These are phyloP conservation scores for Brachionus calyciflorus DNA, from an alignment of 1,140 invertebrate species.

Conservation along the genomic window DNA sequence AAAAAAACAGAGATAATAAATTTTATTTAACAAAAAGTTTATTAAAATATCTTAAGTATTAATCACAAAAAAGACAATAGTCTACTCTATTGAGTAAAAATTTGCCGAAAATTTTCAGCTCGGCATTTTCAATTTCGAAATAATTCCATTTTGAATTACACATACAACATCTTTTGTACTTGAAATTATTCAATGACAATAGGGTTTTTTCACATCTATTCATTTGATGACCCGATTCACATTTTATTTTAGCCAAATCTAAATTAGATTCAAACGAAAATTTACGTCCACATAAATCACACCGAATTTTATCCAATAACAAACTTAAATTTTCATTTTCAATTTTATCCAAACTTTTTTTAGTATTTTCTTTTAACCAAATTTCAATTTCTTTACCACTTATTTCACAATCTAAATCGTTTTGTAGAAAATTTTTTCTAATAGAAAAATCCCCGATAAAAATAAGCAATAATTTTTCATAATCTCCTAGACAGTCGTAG, in stretches of 20 bases:
- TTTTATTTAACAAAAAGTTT: too few relatives aligned
- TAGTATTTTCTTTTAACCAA: not conserved
- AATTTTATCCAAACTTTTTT: not conserved
- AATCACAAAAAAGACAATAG: constrained; percentile 23
- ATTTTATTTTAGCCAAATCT: constrained; percentile 8
- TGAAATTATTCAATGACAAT: constrained; percentile 25
- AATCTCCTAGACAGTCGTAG: not conserved
- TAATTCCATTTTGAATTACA: constrained; percentile 41
- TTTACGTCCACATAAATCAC: constrained; percentile 10
- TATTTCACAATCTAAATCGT: not conserved
- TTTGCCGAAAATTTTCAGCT: not conserved
- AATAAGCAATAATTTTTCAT: constrained; percentile 11
- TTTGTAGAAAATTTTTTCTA: constrained; percentile 19
- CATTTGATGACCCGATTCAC: constrained; percentile 16
- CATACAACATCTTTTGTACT: constrained; percentile 9
- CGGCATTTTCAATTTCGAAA: not conserved
- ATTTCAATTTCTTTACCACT: not conserved
- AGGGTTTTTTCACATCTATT: constrained; percentile 8
- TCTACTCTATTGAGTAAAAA: not conserved
- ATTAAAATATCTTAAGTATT: too few relatives aligned
- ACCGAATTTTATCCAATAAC: not conserved
- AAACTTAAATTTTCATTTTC: not conserved
- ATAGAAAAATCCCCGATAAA: constrained; percentile 5
- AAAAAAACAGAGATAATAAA: too few relatives aligned
- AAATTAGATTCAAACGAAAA: not conserved